Conservation (phyloP, 2,888 invertebrate species). For the Trichopria drosophilae region DNA sequence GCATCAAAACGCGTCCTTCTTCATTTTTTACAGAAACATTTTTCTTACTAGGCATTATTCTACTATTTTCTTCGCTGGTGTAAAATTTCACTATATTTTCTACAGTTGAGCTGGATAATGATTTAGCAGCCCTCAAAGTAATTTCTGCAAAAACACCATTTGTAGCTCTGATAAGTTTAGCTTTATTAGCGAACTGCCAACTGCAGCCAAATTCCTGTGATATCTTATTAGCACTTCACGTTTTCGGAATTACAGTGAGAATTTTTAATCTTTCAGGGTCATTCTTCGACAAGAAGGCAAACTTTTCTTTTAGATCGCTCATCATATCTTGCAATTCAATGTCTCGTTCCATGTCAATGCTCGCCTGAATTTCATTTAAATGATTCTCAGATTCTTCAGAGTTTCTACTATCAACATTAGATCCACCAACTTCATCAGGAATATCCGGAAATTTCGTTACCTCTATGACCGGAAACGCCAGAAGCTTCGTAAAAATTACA, state of each 20-base stretch:
- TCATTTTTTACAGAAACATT: not conserved
- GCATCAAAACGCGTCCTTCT: not conserved
- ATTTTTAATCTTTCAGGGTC: too few relatives aligned
- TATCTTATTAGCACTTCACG: not conserved
- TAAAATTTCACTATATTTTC: not conserved
- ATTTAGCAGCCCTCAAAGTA: not conserved
- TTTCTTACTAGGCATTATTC: not conserved
- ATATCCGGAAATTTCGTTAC: slow-evolving; percentile 1
- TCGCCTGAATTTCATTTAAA: not conserved
- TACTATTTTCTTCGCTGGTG: not conserved
- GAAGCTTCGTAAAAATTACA: slow-evolving; percentile 1
- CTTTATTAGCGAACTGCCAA: too few relatives aligned
- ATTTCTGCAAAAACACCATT: not conserved
- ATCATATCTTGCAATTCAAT: too few relatives aligned
- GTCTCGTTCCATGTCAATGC: not conserved
- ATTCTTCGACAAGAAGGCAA: too few relatives aligned
- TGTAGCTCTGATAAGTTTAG: not conserved
- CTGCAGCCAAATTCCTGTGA: not conserved
- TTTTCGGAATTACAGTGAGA: too few relatives aligned
- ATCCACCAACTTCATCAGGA: not conserved
- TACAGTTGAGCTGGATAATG: not conserved
- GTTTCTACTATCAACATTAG: not conserved
- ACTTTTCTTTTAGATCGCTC: too few relatives aligned
- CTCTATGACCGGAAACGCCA: too few relatives aligned
- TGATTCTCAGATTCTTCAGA: not conserved